Evolutionary conservation across 2,113 vertebrate species (phyloP).

Genomic region (Romanogobio albipinnatus): DNA sequence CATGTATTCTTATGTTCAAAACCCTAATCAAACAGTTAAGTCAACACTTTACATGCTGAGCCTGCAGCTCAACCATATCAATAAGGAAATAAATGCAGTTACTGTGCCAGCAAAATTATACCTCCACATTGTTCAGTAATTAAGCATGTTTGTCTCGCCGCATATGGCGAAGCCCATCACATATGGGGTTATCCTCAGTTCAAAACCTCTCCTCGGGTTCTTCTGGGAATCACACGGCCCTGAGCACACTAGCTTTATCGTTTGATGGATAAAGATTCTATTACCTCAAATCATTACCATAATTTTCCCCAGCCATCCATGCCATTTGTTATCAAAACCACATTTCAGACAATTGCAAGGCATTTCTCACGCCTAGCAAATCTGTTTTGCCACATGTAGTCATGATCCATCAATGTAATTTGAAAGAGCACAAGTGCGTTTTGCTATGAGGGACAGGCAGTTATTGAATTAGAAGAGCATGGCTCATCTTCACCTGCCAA

Average conservation of each 20-base stretch:
- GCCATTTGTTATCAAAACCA: conserved; percentile 69
- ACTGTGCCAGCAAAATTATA: background rate
- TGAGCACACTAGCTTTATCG: conserved; percentile 55
- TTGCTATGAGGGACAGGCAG: conserved; percentile 66
- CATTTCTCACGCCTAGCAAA: conserved; percentile 64
- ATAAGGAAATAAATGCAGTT: conserved; percentile 12
- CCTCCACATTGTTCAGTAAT: conserved; percentile 40
- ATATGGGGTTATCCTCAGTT: conserved; percentile 49
- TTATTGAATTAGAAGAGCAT: conserved; percentile 71
- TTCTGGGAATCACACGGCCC: conserved; percentile 38
- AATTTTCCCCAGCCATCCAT: conserved; percentile 68
- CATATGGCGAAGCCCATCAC: background rate
- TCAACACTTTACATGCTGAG: background rate
- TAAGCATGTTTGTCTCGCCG: conserved; percentile 30
- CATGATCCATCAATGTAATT: conserved; percentile 75
- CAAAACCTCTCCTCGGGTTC: conserved; percentile 34
- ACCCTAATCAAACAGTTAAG: conserved; percentile 8
- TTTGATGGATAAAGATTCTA: conserved; percentile 76
- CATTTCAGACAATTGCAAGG: conserved; percentile 60
- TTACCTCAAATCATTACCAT: conserved; percentile 73
- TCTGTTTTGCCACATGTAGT: conserved; percentile 69
- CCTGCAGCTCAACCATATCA: conserved; percentile 7
- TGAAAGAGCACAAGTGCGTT: conserved; percentile 69
- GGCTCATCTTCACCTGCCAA: conserved; percentile 69
- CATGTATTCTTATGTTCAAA: background rate